Base-by-base conservation (phyloP, 2,113 vertebrate genomes). In the Tachysurus vachellii region DNA sequence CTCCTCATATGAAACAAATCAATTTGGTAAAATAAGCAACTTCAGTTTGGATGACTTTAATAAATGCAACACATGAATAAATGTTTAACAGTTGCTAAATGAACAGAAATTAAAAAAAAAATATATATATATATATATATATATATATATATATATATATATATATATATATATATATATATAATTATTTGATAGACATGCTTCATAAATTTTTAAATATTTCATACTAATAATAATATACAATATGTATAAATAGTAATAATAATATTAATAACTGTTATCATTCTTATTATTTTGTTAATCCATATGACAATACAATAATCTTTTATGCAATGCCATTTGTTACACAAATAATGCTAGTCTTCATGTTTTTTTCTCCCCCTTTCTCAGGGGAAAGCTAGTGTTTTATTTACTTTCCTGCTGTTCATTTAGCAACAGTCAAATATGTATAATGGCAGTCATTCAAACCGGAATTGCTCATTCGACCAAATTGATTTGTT, bases 401-500 rank as follows among this genome's bases (percentile, higher is more conserved):
- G 19, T 53, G 13, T 71, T 73, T 88, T 26, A 64, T 85, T 81
- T 23, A 4, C n/a, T 75, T 87, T 68, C 42, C 54, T 42, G 47
- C 68, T 62, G 66, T 86, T 83, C 71, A 57, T 59, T 88, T 71
- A 64, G 54, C 76, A 88, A 73, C 59, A 64, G 42, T 83, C 81
- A 68, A 31, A 28, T 68, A 68, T 50, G 1, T 47, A 47, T 19
- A 84, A 84, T 84, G 64, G 79, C 79, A 82, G 80, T 44, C 54
- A 85, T 85, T 76, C 68, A 47, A 76, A 62, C 54, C 47, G 42
- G 9, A 86, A 80, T 44, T 57, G 54, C 82, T 76, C 47, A 80
- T 85, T 85, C 44, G 23, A 85, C 76, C 17, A 86, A 17, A 68
- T 71, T 86, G 82, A 87, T 87, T 85, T 83, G 77, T n/a, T 4